Evolutionary conservation across 2,888 invertebrate species (phyloP).

Genomic region (Syritta pipiens): DNA sequence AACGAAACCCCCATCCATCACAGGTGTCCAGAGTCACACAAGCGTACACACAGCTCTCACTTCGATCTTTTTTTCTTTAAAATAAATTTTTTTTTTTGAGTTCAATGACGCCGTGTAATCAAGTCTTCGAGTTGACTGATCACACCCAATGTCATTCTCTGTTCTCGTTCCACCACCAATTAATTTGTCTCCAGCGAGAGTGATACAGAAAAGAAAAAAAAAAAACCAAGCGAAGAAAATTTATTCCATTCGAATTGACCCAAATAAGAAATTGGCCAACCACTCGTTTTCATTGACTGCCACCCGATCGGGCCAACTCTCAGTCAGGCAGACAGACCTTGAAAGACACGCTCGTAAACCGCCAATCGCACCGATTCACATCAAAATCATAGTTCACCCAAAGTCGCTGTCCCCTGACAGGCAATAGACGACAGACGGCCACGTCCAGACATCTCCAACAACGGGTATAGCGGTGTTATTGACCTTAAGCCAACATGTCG

Average conservation of each 20-base stretch:
- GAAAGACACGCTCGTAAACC: constrained; percentile 24
- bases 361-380: neutral
- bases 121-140: constrained; percentile 6
- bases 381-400: constrained; percentile 6
- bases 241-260: constrained; percentile 17
- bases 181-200: constrained; percentile 8
- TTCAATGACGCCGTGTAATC: too few relatives aligned
- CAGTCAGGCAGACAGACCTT: constrained; percentile 35
- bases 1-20: too few relatives aligned
- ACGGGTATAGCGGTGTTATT: constrained; percentile 33
- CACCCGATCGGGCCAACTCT: neutral
- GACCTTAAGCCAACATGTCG: constrained; percentile 33
- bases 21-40: too few relatives aligned
- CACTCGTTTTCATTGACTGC: neutral
- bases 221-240: constrained; percentile 4
- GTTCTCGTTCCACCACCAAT: neutral
- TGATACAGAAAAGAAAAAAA: too few relatives aligned
- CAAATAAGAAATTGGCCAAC: constrained; percentile 23
- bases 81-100: too few relatives aligned
- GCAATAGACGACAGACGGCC: too few relatives aligned
- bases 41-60: too few relatives aligned
- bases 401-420: neutral
- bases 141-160: constrained; percentile 36
- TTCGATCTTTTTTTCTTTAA: too few relatives aligned
- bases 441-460: too few relatives aligned